These are phyloP conservation scores for Apis florea DNA, from an alignment of 1,140 invertebrate genomes.

Conservation along the genomic window DNA sequence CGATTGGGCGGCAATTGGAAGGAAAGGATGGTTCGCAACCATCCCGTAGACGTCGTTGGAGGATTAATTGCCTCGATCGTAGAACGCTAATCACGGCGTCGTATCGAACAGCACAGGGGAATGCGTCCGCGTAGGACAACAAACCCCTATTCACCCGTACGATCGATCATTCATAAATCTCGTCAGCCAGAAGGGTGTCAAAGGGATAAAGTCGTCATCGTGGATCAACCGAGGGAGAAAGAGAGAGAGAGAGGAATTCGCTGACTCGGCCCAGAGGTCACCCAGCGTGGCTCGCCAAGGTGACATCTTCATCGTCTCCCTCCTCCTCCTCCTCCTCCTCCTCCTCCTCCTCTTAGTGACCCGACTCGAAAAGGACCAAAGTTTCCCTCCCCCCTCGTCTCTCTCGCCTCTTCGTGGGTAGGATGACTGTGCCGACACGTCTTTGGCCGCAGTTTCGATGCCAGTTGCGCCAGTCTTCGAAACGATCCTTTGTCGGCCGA, in stretches of 20 bases:
- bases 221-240: conserved; percentile 27
- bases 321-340: not conserved
- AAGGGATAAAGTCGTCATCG: conserved; percentile 53
- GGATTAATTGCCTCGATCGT: conserved; percentile 32
- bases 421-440: conserved; percentile 53
- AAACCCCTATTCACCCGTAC: conserved; percentile 40
- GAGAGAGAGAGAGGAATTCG: conserved; percentile 51
- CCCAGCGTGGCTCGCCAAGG: conserved; percentile 55
- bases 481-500: conserved; percentile 45
- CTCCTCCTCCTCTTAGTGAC: not conserved
- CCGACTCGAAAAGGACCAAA: conserved; percentile 23
- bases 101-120: not conserved
- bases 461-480: not conserved
- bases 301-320: conserved; percentile 74
- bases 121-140: conserved; percentile 34
- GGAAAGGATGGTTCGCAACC: not conserved
- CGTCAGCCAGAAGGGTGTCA: conserved; percentile 42
- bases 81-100: conserved; percentile 15
- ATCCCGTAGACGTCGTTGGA: not conserved
- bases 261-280: conserved; percentile 57
- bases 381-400: not conserved
- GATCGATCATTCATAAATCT: conserved; percentile 51
- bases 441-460: conserved; percentile 1
- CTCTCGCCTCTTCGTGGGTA: not conserved
- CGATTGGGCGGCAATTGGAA: not conserved